phyloP scores from a whole-genome alignment of 1,140 invertebrate species.

The Atta colombica region DNA sequence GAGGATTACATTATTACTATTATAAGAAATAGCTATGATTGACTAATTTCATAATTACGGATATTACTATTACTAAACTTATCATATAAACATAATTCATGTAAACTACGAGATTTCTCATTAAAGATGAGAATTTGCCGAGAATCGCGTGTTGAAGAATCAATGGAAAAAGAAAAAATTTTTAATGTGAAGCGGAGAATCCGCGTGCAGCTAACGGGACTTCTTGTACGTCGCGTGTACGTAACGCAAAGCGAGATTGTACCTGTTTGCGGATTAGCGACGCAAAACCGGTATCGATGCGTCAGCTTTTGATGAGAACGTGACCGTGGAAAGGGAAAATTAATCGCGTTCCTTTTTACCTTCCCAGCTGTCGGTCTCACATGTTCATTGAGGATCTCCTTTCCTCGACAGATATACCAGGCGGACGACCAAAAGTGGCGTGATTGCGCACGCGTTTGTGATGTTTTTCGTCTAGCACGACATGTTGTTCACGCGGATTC shows the following conservation, averaged over 20 bases:
- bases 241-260: conserved; percentile 18
- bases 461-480: not conserved
- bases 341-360: not conserved
- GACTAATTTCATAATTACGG: no score
- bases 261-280: not conserved
- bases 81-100: no score
- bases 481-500: conserved; percentile 14
- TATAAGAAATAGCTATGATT: no score
- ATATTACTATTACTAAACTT: no score
- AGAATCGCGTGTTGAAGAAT: not conserved
- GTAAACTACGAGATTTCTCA: not conserved
- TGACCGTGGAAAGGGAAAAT: conserved; percentile 44
- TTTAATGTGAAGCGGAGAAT: conserved; percentile 4
- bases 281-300: conserved; percentile 26
- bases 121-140: not conserved
- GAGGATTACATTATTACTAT: no score
- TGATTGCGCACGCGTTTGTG: not conserved
- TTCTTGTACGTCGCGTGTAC: conserved; percentile 17
- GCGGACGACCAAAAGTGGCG: not conserved
- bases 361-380: not conserved
- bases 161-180: no score
- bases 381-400: not conserved
- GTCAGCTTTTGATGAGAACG: not conserved
- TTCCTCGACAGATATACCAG: not conserved
- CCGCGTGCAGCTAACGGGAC: conserved; percentile 23